Evolutionary conservation across 1,140 invertebrate species (phyloP).

Genomic region (Tenebrio molitor): DNA sequence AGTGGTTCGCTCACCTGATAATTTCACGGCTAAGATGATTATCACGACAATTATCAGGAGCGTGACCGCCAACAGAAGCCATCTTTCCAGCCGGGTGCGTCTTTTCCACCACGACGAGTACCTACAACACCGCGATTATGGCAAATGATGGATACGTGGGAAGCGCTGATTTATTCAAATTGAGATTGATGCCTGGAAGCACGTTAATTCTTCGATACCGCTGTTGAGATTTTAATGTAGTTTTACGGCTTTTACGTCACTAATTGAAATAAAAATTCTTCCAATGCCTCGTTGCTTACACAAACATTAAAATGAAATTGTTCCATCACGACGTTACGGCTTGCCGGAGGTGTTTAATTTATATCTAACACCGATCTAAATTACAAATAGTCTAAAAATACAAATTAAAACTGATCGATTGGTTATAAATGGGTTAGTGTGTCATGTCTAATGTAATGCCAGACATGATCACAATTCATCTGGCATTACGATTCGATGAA

Average conservation of each 20-base stretch:
- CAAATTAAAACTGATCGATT: not conserved
- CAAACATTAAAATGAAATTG: not conserved
- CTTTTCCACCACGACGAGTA: conserved; percentile 28
- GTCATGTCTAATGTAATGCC: too few species aligned
- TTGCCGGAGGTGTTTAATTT: not conserved
- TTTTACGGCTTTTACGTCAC: not conserved
- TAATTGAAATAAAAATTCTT: not conserved
- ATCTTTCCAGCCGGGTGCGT: conserved; percentile 17
- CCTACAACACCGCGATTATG: not conserved
- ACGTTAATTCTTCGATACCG: not conserved
- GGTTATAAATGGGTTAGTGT: not conserved
- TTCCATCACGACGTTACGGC: not conserved
- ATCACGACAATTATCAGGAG: not conserved
- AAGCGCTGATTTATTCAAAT: not conserved
- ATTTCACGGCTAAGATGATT: not conserved
- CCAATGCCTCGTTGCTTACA: not conserved
- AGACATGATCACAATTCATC: too few species aligned
- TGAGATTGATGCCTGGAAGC: not conserved
- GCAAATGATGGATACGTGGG: not conserved
- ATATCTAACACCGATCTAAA: not conserved
- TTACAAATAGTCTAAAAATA: not conserved
- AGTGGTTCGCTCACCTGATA: conserved; percentile 2
- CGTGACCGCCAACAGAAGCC: not conserved
- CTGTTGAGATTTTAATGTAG: not conserved
- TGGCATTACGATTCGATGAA: not conserved